A percentile compares a stretch with the other conserved stretches of the same genome.
Evolutionary conservation across 2,113 vertebrate species (phyloP).

Genomic region (Tor tambroides): DNA sequence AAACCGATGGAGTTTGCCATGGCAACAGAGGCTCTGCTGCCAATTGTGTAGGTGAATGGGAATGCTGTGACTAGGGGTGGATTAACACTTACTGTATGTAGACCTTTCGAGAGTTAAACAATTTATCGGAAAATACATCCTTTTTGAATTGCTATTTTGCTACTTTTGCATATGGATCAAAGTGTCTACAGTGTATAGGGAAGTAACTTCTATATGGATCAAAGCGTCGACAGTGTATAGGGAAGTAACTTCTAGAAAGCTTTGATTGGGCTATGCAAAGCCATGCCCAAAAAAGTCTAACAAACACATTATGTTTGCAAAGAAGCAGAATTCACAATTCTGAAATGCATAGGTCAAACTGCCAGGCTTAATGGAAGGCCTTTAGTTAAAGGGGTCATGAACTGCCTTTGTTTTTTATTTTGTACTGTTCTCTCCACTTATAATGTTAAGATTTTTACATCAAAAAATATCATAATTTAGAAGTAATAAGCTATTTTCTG

Average conservation of each 20-base stretch:
- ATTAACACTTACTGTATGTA: conserved; percentile 43
- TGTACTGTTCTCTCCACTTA: no score
- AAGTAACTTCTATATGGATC: neutral
- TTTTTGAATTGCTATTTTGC: neutral
- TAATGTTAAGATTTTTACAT: no score
- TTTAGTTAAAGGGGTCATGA: neutral
- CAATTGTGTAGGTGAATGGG: conserved; percentile 54
- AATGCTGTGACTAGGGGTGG: conserved; percentile 47
- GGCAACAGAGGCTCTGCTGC: conserved; percentile 56
- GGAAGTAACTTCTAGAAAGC: neutral
- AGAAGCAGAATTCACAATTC: neutral
- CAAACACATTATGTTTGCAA: neutral
- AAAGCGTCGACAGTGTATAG: neutral
- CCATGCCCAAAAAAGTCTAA: neutral
- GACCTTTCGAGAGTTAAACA: conserved; percentile 13
- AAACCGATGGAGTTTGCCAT: conserved; percentile 59
- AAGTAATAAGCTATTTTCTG: no score
- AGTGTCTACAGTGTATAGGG: neutral
- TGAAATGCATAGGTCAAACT: no score
- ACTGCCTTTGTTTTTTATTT: no score
- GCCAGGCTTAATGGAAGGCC: neutral
- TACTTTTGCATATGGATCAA: neutral
- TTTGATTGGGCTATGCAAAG: conserved; percentile 2
- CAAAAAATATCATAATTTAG: no score
- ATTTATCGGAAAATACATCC: neutral